These are phyloP conservation scores for Pentamera pediparva DNA, from an alignment of 53 echinoderm and acorn worm species.

Conservation along the genomic window DNA sequence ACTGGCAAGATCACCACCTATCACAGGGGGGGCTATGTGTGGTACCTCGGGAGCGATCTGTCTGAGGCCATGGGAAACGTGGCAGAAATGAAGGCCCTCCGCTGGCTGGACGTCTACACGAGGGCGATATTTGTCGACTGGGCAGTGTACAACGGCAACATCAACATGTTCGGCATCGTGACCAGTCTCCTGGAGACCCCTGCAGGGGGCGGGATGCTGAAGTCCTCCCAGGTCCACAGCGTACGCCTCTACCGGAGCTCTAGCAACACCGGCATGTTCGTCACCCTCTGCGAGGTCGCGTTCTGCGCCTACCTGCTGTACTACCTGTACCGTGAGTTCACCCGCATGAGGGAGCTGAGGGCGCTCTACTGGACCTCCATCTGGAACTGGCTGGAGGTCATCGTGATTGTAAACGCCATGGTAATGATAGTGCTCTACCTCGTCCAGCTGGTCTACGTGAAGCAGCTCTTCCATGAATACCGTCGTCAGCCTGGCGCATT, in stretches of 20 bases:
- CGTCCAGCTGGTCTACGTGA: conserved; percentile 46
- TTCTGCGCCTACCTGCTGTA: conserved; percentile 47
- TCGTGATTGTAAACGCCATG: conserved; percentile 45
- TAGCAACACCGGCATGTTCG: conserved; percentile 55
- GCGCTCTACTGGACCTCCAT: conserved; percentile 36
- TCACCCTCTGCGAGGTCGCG: conserved; percentile 54
- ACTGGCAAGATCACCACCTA: conserved; percentile 50
- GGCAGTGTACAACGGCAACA: conserved; percentile 82
- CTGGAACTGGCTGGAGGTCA: conserved; percentile 76
- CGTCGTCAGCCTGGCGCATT: conserved; percentile 23
- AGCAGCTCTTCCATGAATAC: conserved; percentile 37
- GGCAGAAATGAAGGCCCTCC: conserved; percentile 26
- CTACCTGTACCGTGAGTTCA: conserved; percentile 48
- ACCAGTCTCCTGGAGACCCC: conserved; percentile 63
- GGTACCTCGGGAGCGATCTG: conserved; percentile 41
- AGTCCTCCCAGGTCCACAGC: conserved; percentile 44
- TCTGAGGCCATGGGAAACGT: conserved; percentile 31
- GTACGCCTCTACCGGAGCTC: conserved; percentile 57
- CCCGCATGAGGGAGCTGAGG: conserved; percentile 29
- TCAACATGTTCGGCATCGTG: conserved; percentile 79
- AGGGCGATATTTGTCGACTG: conserved; percentile 79
- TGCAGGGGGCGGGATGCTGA: conserved; percentile 64
- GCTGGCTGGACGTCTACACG: conserved; percentile 68
- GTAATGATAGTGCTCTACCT: conserved; percentile 53
- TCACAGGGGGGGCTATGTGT: conserved; percentile 61